phyloP scores from a whole-genome alignment of 2,113 vertebrate genomes.

The Thymallus thymallus region DNA sequence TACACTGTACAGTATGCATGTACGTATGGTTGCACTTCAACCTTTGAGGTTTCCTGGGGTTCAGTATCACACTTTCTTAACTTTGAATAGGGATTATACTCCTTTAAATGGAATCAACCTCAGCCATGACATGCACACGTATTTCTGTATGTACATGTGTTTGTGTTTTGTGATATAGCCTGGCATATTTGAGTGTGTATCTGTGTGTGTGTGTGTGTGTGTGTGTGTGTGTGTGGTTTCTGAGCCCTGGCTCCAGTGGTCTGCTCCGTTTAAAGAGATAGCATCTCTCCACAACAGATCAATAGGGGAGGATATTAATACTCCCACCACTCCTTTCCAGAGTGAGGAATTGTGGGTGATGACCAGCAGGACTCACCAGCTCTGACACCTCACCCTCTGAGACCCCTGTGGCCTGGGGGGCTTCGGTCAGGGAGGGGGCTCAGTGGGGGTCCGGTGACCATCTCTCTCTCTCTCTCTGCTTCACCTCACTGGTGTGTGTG shows the following conservation, averaged over 20 bases:
- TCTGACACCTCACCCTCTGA: conserved; percentile 48
- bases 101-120: no score
- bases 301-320: conserved; percentile 62
- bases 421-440: background rate
- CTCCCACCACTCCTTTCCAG: conserved; percentile 42
- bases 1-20: background rate
- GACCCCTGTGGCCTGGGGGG: conserved; percentile 7
- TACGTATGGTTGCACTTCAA: background rate
- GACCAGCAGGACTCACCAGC: conserved; percentile 20
- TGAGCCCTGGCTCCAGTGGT: conserved; percentile 61
- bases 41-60: no score
- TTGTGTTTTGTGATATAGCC: background rate
- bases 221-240: conserved; percentile 25
- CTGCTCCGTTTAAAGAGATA: conserved; percentile 69
- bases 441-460: background rate
- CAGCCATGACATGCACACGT: no score
- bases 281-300: conserved; percentile 69
- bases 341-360: conserved; percentile 5
- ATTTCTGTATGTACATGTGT: conserved; percentile 30
- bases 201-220: background rate
- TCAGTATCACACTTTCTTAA: no score
- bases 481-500: conserved; percentile 4
- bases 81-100: no score
- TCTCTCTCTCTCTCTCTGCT: conserved; percentile 2
- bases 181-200: background rate